Percentiles rank a stretch among this genome's conserved stretches.
Evolutionary conservation across 2,888 invertebrate genomes (phyloP).

Genomic region (Onchidella celtica): DNA sequence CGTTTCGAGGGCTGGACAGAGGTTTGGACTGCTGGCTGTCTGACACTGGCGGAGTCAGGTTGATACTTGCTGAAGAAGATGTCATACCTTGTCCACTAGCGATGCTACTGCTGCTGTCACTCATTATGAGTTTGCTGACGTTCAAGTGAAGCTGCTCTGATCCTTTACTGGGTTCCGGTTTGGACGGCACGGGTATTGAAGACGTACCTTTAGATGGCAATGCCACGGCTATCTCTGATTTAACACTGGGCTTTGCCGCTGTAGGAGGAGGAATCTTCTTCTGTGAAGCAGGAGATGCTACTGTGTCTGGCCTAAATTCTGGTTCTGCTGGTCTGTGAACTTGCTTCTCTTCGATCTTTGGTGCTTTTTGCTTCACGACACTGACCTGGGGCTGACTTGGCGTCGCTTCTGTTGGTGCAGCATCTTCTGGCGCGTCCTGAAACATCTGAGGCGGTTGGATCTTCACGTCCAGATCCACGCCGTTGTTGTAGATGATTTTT

Average conservation of each 20-base stretch:
- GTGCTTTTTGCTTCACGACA: not conserved
- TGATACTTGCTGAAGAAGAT: not conserved
- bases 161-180: not conserved
- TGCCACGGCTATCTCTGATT: not conserved
- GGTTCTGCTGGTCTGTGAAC: not conserved
- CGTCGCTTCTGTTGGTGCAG: not conserved
- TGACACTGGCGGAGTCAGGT: not conserved
- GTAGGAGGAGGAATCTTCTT: slow-evolving; percentile 42
- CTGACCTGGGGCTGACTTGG: slow-evolving; percentile 15
- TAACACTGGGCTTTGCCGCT: slow-evolving; percentile 17
- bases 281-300: slow-evolving; percentile 1
- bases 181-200: not conserved
- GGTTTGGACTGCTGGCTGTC: not conserved
- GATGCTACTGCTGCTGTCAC: not conserved
- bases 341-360: not conserved
- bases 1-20: not conserved
- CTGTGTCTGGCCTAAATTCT: not conserved
- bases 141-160: not conserved
- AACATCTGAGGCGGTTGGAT: not conserved
- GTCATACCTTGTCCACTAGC: not conserved
- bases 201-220: not conserved
- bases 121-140: not conserved
- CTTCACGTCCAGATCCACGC: not conserved
- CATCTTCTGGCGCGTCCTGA: slow-evolving; percentile 11
- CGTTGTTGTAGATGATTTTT: slow-evolving; percentile 43